These are phyloP conservation scores for Hyles vespertilio DNA, from an alignment of 1,140 invertebrate genomes.

Conservation along the genomic window DNA sequence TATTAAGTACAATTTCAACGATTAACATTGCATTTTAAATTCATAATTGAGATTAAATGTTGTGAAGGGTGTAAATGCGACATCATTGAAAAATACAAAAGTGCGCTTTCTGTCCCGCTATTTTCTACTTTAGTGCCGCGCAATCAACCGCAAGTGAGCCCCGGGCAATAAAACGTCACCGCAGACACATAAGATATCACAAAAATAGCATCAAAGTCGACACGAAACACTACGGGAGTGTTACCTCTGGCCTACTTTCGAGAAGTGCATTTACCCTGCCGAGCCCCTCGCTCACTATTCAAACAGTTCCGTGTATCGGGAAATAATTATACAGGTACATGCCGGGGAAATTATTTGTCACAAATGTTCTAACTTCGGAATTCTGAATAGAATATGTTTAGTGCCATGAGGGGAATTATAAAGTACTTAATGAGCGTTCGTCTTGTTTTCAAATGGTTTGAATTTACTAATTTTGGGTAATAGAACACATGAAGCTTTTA, in stretches of 20 bases:
- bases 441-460: too few species aligned
- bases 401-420: too few species aligned
- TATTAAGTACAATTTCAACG: too few species aligned
- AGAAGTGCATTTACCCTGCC: constrained; percentile 26
- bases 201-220: constrained; percentile 64
- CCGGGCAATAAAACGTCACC: constrained; percentile 46
- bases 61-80: too few species aligned
- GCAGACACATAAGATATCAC: constrained; percentile 56
- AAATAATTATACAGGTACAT: neutral
- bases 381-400: too few species aligned
- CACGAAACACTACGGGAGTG: constrained; percentile 31
- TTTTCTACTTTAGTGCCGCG: constrained; percentile 3
- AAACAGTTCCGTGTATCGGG: neutral
- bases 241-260: constrained; percentile 56
- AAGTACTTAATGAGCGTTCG: too few species aligned
- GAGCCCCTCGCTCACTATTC: constrained; percentile 11
- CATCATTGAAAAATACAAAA: too few species aligned
- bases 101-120: constrained; percentile 6
- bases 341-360: constrained; percentile 4
- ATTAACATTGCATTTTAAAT: too few species aligned
- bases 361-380: too few species aligned
- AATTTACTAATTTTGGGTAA: too few species aligned
- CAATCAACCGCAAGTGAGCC: constrained; percentile 30
- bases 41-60: too few species aligned
- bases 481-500: too few species aligned